Evolutionary conservation across 2,888 invertebrate species (phyloP).

Genomic region (Pristionchus arcanus): DNA sequence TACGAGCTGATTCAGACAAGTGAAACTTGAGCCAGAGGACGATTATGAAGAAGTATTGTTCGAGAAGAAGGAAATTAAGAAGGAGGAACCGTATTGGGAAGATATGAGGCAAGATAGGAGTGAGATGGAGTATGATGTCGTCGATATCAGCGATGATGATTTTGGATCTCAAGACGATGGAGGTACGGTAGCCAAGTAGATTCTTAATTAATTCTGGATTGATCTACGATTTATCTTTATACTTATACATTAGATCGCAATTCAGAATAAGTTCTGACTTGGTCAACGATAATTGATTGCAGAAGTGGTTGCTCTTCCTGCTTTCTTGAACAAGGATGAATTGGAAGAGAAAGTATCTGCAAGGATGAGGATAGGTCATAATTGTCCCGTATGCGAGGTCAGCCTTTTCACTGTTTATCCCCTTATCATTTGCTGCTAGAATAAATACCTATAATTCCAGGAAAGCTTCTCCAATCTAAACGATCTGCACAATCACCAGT

Average conservation of each 20-base stretch:
- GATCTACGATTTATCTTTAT: neutral
- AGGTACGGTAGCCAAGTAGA: neutral
- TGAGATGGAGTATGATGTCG: conserved; percentile 7
- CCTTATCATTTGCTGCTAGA: neutral
- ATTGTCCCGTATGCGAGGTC: conserved; percentile 1
- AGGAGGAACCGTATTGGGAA: neutral
- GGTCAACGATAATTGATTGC: neutral
- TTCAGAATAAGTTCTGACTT: no score
- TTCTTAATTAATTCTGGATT: no score
- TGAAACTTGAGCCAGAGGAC: conserved; percentile 10
- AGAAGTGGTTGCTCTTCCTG: neutral
- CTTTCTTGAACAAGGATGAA: neutral
- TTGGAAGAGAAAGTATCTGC: conserved; percentile 16
- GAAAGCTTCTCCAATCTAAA: neutral
- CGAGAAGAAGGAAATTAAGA: neutral
- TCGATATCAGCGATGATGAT: neutral
- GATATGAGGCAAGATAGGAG: neutral
- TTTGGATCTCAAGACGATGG: neutral
- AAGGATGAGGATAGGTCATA: neutral
- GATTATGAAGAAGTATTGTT: neutral
- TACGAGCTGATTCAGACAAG: neutral
- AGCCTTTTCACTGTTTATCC: neutral
- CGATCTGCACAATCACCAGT: neutral
- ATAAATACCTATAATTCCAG: neutral
- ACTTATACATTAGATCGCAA: no score